These are phyloP conservation scores for Malurus splendens DNA, from an alignment of 2,797 vertebrate genomes.

Conservation along the genomic window DNA sequence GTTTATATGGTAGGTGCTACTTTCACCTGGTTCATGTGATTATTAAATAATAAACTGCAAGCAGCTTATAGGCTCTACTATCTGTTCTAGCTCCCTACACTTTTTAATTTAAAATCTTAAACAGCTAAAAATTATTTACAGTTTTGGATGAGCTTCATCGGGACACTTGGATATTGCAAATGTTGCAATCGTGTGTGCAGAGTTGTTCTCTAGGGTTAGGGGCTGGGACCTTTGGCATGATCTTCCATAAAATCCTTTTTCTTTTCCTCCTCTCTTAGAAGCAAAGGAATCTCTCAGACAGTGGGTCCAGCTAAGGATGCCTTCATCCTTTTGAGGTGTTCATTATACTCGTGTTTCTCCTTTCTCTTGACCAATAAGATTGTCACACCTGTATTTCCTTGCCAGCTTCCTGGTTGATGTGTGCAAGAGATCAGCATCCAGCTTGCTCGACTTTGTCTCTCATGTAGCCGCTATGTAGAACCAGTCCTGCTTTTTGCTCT, in stretches of 20 bases:
- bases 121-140: neutral
- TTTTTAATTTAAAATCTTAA: neutral
- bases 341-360: neutral
- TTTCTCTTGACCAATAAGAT: neutral
- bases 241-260: neutral
- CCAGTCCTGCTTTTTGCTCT: neutral
- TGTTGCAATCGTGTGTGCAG: accelerated
- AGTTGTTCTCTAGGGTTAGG: neutral
- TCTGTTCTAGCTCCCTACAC: neutral
- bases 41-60: neutral
- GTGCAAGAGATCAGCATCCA: neutral
- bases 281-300: neutral
- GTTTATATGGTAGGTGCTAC: neutral
- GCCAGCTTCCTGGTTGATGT: neutral
- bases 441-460: neutral
- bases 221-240: neutral
- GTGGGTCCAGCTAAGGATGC: neutral
- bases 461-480: neutral
- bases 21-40: neutral
- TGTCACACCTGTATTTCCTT: neutral
- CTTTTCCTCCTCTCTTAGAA: neutral
- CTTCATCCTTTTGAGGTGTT: neutral
- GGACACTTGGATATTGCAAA: neutral
- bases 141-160: neutral
- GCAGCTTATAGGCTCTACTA: neutral